These are phyloP conservation scores for Dichetophora obliterata DNA, from an alignment of 2,888 invertebrate genomes.

Conservation along the genomic window DNA sequence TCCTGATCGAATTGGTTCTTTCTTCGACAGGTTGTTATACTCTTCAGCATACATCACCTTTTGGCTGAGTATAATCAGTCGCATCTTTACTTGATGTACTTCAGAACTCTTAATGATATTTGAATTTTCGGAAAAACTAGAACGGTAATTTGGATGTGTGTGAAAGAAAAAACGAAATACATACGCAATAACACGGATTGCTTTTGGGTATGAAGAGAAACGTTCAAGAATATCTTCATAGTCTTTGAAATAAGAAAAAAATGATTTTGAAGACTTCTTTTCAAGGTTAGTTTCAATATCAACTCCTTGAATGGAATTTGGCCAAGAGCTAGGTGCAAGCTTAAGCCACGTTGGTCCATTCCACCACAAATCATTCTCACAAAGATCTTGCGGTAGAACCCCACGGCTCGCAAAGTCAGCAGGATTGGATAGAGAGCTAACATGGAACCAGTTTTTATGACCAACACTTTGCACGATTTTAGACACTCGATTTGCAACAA, in stretches of 20 bases:
- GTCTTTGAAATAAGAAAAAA: not conserved
- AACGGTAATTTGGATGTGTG: not conserved
- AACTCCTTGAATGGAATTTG: too few species aligned
- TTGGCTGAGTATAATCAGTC: not conserved
- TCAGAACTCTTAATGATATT: not conserved
- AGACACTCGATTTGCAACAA: conserved; percentile 37
- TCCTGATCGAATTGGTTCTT: not conserved
- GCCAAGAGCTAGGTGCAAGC: not conserved
- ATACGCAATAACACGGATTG: too few species aligned
- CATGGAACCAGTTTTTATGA: conserved; percentile 34
- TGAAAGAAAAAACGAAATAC: not conserved
- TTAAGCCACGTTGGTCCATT: conserved; percentile 32
- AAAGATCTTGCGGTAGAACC: conserved; percentile 27
- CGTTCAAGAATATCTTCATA: not conserved
- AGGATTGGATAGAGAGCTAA: conserved; percentile 28
- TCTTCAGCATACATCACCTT: too few species aligned
- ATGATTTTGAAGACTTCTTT: too few species aligned
- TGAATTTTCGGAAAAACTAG: not conserved
- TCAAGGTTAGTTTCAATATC: not conserved
- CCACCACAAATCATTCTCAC: conserved; percentile 35
- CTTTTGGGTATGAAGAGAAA: not conserved
- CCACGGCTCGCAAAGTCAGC: conserved; percentile 38
- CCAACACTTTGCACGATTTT: conserved; percentile 25
- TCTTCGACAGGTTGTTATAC: conserved; percentile 5
- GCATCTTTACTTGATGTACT: too few species aligned